Conservation (phyloP, 2,113 vertebrate species). For the Pleuronectes platessa region DNA sequence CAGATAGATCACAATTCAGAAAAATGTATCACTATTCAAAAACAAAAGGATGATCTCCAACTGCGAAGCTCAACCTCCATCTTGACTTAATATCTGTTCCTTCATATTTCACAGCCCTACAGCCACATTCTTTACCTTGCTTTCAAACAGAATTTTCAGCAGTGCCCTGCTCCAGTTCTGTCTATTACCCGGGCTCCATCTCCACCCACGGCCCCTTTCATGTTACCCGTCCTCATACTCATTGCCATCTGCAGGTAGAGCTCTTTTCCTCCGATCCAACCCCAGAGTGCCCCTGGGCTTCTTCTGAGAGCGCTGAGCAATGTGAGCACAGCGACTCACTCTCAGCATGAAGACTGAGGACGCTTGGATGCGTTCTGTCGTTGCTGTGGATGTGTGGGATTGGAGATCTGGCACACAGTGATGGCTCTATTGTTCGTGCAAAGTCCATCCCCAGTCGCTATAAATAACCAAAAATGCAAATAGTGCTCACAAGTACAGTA, state of each 20-base stretch:
- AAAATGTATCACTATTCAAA: no score
- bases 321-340: conserved; percentile 56
- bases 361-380: conserved; percentile 75
- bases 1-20: no score
- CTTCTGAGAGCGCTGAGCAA: conserved; percentile 38
- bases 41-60: background rate
- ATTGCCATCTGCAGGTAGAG: conserved; percentile 53
- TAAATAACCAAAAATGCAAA: conserved; percentile 44
- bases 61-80: background rate
- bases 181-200: conserved; percentile 24
- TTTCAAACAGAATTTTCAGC: background rate
- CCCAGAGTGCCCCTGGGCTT: conserved; percentile 43
- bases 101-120: background rate
- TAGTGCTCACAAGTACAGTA: conserved; percentile 33
- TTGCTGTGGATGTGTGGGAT: conserved; percentile 67
- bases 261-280: conserved; percentile 34
- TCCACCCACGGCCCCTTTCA: conserved; percentile 23
- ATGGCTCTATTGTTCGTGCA: conserved; percentile 59
- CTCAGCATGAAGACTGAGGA: conserved; percentile 64
- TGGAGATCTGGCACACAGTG: conserved; percentile 62
- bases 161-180: conserved; percentile 38
- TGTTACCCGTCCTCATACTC: conserved; percentile 25
- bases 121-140: background rate
- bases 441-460: conserved; percentile 37
- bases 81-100: background rate